Base-by-base conservation (phyloP, 1,140 invertebrate genomes). In the Drosophila bocqueti region DNA sequence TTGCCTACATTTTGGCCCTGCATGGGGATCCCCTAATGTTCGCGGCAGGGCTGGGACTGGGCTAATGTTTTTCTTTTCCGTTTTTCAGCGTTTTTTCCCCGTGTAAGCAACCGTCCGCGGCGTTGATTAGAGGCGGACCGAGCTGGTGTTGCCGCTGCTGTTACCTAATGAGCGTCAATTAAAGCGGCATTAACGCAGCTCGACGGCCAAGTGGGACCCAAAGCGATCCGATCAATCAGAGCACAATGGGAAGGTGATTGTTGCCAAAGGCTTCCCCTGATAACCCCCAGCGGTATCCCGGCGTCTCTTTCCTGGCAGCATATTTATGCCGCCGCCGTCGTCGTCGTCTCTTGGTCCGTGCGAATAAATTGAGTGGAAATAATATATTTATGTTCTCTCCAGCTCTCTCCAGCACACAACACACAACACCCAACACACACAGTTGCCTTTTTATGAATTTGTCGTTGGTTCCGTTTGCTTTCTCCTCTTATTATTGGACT, bases 281-380 rank as follows among this genome's bases (percentile, higher is more conserved):
- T 52, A 52, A 29, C 29, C 26, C 26, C 49, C 49, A 26, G 49
- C 16, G 26, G 16, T 52, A 52, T 34, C 9, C 24, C n/a, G 10
- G 3, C 29, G 29, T 36, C 26, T 16, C 58, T 18, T 16, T 38
- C n/a, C 43, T 2, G 31, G 34, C 6, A 66, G 42, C 66, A 67
- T 67, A 69, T 69, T 50, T 69, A 67, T 31, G 29, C 16, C 31
- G n/a, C 49, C n/a, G 8, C 21, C 45, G 16, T 2, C 29, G 26
- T 6, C 31, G 9, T 9, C n/a, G 13, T 18, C 34, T n/a, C 16
- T 29, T 46, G 65, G 73, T 78, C 80, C 71, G 76, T 76, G 73
- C 66, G 64, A 83, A 83, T 84, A 84, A 85, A 85, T 85, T 85
- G 79, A 78, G 82, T 79, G 78, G 83, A 85, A 85, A 85, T 83